Percentiles rank a stretch among this genome's conserved stretches.
phyloP scores from a whole-genome alignment of 2,113 vertebrate species.

The Tetrax tetrax region DNA sequence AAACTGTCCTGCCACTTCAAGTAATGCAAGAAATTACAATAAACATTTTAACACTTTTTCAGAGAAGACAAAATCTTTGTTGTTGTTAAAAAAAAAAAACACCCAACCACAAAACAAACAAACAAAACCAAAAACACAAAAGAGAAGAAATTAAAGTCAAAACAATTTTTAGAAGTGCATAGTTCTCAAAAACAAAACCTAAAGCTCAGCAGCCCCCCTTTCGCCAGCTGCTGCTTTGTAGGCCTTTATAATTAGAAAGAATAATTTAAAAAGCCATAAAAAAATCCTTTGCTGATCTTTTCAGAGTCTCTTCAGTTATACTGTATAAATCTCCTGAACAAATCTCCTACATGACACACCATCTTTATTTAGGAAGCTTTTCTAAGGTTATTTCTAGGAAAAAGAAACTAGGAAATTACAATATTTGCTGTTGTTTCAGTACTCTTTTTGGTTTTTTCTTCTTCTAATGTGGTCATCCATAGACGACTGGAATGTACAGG shows the following conservation, averaged over 20 bases:
- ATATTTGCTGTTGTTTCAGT: slow-evolving; percentile 21
- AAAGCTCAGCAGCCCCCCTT: neutral
- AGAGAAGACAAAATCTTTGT: neutral
- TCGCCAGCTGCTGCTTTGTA: neutral
- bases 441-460: neutral
- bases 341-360: neutral
- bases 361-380: neutral
- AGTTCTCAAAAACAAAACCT: neutral
- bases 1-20: neutral
- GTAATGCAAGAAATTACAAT: neutral
- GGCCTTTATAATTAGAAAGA: neutral
- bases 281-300: neutral
- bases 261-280: neutral
- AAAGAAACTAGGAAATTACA: slow-evolving; percentile 21
- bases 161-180: neutral
- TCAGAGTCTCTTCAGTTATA: neutral
- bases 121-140: neutral
- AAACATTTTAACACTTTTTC: neutral
- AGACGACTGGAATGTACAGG: neutral
- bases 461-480: neutral
- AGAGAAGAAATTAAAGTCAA: neutral
- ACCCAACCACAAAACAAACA: neutral
- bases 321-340: neutral
- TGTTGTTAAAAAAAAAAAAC: neutral
- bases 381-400: slow-evolving; percentile 29